Evolutionary conservation across 2,888 invertebrate species (phyloP).

Genomic region (Cataglyphis cursor): DNA sequence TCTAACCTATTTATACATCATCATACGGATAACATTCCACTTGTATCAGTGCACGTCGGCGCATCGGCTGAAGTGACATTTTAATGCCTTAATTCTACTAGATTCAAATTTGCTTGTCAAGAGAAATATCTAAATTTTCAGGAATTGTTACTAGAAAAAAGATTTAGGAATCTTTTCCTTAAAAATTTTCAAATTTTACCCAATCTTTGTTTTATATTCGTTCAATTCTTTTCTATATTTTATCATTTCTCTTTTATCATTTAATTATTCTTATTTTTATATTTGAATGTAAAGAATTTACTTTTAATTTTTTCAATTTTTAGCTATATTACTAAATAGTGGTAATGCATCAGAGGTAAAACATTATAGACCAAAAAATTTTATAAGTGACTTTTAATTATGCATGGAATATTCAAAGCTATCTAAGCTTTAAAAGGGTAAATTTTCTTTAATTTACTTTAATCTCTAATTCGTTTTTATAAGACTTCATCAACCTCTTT

Average conservation of each 20-base stretch:
- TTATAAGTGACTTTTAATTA: not conserved
- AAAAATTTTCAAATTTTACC: not conserved
- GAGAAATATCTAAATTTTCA: not conserved
- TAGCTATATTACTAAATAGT: not conserved
- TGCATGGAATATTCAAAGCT: not conserved
- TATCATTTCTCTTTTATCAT: not conserved
- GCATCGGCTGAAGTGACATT: slow-evolving; percentile 76
- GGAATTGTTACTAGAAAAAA: not conserved
- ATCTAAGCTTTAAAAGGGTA: not conserved
- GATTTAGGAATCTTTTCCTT: not conserved
- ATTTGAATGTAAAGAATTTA: not conserved
- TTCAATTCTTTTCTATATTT: not conserved
- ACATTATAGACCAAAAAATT: not conserved
- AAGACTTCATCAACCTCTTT: not conserved
- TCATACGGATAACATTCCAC: slow-evolving; percentile 84
- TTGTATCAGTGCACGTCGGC: slow-evolving; percentile 79
- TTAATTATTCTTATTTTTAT: not conserved
- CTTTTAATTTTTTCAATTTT: not conserved
- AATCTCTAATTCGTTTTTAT: not conserved
- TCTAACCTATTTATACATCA: slow-evolving; percentile 82
- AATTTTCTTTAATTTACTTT: not conserved
- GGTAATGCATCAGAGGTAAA: not conserved
- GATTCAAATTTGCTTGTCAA: not conserved
- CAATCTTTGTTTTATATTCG: not conserved
- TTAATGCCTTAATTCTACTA: slow-evolving; percentile 62